Base-by-base conservation (phyloP, 2,888 invertebrate genomes). In the Patella pellucida region DNA sequence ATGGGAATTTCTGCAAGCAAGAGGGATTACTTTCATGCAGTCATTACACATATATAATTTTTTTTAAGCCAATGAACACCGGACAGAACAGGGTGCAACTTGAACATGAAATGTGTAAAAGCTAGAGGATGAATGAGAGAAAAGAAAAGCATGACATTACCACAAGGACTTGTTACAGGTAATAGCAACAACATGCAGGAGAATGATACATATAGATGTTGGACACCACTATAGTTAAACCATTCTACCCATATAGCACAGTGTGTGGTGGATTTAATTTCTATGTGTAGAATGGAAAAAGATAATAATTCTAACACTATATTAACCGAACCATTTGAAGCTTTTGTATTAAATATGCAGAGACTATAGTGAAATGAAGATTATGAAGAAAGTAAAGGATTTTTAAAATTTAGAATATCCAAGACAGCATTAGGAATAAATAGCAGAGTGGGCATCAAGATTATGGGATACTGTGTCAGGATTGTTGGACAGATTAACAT, bases 1-100 rank as follows among this genome's bases (percentile, higher is more conserved):
- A 87, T 84, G 56, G 87, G 87, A 54, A 86, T 74, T 76, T 87
- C 87, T 87, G 86, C 76, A 85, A 87, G 79, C 19, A 27, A 51
- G 73, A 73, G 68, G 52, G 62, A 19, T n/a, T 56, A 16, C 50
- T 56, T 72, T 50, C 41, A 71, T 62, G 62, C 62, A 62, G 23
- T 62, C 23, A 62, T 19, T 23, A 62, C 12, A 62, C 19, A 62
- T 19, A 31, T 31, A 41, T 9, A 9, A 41, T 9, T 9, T 41
- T 41, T n/a, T 41, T 72, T 69, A 74, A 77, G 67, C 27, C 73
- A 73, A 41, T 16, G 52, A 52, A 56, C 54, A 72, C 14, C 19
- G 54, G 31, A 52, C 72, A 72, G 23, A 54, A n/a, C 50, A 27
- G 62, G 14, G 68, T 31, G 31, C 19, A 31, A n/a, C 23, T 27